Conservation (phyloP, 2,797 vertebrate species). For the Microctenopoma lineatum region DNA sequence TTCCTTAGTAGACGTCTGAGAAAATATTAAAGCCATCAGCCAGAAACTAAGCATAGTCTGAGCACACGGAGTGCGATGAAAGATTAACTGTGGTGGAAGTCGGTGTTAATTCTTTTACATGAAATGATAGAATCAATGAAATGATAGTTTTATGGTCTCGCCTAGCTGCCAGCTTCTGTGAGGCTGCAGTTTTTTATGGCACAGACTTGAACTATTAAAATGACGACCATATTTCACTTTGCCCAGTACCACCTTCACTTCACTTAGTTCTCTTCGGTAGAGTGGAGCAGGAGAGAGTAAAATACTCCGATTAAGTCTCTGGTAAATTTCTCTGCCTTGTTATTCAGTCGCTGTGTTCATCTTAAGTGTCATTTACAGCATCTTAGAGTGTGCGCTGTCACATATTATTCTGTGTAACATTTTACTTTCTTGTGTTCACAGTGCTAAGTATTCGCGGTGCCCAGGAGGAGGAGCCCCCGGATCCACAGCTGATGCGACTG, state of each 20-base stretch:
- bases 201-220: slow-evolving; percentile 77
- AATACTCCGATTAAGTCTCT: slow-evolving; percentile 20
- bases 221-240: slow-evolving; percentile 71
- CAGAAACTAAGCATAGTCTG: slow-evolving; percentile 50
- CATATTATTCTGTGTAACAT: not conserved
- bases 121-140: slow-evolving; percentile 80
- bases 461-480: slow-evolving; percentile 97
- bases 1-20: slow-evolving; percentile 39
- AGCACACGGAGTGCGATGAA: slow-evolving; percentile 61
- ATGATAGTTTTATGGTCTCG: slow-evolving; percentile 80
- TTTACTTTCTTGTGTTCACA: slow-evolving; percentile 63
- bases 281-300: slow-evolving; percentile 25
- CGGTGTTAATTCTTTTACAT: slow-evolving; percentile 71
- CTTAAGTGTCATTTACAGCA: slow-evolving; percentile 19
- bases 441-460: slow-evolving; percentile 98
- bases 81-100: slow-evolving; percentile 70
- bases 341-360: slow-evolving; percentile 10
- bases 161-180: slow-evolving; percentile 72
- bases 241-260: not conserved
- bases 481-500: slow-evolving; percentile 97
- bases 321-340: slow-evolving; percentile 20
- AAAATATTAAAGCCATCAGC: slow-evolving; percentile 58
- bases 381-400: not conserved
- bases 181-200: slow-evolving; percentile 75
- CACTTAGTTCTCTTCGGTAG: slow-evolving; percentile 42